Evolutionary conservation across 2,113 vertebrate species (phyloP).

Genomic region (Chionomys nivalis): DNA sequence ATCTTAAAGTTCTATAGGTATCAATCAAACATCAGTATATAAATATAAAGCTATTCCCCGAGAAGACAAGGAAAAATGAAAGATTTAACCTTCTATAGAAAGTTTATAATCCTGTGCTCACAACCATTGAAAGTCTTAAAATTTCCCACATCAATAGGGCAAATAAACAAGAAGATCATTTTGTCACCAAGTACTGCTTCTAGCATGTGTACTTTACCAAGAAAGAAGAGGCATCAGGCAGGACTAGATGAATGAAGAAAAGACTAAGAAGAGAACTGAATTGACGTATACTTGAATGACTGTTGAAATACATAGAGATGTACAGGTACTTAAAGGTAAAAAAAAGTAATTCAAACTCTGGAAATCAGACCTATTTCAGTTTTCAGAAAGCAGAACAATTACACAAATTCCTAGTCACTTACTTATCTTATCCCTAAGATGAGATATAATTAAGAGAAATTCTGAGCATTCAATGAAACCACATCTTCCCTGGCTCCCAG

Average conservation of each 20-base stretch:
- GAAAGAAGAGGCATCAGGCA: not conserved
- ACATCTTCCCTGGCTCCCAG: not conserved
- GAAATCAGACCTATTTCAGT: not conserved
- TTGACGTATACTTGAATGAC: not conserved
- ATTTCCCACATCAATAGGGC: slow-evolving; percentile 7
- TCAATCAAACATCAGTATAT: not conserved
- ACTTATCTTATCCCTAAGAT: not conserved
- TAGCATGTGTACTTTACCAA: not conserved
- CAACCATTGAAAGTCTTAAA: not conserved
- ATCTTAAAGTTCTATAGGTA: not conserved
- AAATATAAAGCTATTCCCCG: not conserved
- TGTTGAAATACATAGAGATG: not conserved
- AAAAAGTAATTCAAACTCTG: not conserved
- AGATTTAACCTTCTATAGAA: not conserved
- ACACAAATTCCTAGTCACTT: not conserved
- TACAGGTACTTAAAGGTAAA: not conserved
- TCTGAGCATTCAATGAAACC: not conserved
- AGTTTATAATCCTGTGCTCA: not conserved
- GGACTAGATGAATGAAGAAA: not conserved
- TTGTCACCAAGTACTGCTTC: not conserved
- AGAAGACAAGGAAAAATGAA: not conserved
- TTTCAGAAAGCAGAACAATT: not conserved
- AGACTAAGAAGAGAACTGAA: not conserved
- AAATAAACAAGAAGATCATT: not conserved
- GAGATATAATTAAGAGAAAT: not conserved